Conservation (phyloP, 2,797 vertebrate species). For the Knipowitschia caucasica region DNA sequence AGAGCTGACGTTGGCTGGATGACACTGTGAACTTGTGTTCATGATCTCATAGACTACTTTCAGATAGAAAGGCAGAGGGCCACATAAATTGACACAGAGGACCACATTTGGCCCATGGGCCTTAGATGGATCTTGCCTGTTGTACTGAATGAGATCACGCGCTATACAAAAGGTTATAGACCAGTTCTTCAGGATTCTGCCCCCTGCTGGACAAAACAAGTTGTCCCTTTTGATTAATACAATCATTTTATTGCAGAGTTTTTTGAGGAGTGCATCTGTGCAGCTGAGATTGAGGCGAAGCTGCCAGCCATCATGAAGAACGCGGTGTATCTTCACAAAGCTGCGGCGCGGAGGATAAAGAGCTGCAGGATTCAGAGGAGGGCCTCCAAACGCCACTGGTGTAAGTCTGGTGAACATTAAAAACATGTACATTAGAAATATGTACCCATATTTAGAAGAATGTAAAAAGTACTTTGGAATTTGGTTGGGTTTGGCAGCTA, state of each 20-base stretch:
- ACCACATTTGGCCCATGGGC: too few species aligned
- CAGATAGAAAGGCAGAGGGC: too few species aligned
- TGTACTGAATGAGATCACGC: not conserved
- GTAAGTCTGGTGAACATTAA: conserved; percentile 52
- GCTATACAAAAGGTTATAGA: not conserved
- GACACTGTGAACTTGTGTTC: too few species aligned
- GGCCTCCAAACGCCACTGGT: conserved; percentile 79
- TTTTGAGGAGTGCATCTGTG: conserved; percentile 96
- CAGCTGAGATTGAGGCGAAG: conserved; percentile 92
- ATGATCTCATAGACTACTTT: too few species aligned
- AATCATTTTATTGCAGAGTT: conserved; percentile 74
- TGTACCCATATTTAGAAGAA: too few species aligned
- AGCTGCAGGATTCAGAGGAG: conserved; percentile 91
- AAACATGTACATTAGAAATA: not conserved
- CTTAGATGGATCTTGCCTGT: too few species aligned
- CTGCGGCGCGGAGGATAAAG: conserved; percentile 91
- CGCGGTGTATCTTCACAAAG: conserved; percentile 93
- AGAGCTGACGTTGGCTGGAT: too few species aligned
- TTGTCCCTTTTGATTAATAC: conserved; percentile 6
- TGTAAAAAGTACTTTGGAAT: too few species aligned
- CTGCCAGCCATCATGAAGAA: conserved; percentile 98
- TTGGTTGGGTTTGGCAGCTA: too few species aligned
- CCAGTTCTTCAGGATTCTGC: conserved; percentile 5
- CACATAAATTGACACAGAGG: too few species aligned
- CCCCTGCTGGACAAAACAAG: conserved; percentile 20